Conservation (phyloP, 2,797 vertebrate species). For the Rhinoraja longicauda region DNA sequence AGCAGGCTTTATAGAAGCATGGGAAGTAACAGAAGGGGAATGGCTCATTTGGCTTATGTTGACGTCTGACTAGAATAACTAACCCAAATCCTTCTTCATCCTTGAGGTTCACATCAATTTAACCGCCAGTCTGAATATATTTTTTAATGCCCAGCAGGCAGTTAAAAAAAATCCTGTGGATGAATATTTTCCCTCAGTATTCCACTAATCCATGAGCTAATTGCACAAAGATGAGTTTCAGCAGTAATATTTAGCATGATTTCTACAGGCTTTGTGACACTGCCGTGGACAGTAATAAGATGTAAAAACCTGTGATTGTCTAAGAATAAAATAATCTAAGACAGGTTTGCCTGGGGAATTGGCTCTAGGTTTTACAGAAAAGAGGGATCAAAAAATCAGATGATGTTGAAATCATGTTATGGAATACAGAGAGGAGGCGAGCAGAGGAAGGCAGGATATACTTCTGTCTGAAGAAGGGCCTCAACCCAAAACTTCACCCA, state of each 20-base stretch:
- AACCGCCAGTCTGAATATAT: no score
- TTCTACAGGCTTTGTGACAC: neutral
- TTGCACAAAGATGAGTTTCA: neutral
- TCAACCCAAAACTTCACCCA: no score
- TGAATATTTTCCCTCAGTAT: no score
- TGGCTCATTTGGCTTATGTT: no score
- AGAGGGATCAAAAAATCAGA: neutral
- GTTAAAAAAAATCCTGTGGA: no score
- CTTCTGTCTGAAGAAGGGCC: no score
- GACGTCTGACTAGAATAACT: no score
- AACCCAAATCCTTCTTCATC: no score
- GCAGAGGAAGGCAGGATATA: neutral
- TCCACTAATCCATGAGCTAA: neutral
- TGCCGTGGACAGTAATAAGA: neutral
- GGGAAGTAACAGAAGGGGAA: no score
- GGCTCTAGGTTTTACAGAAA: neutral
- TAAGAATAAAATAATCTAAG: neutral
- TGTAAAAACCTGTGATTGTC: neutral
- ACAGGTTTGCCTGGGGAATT: neutral
- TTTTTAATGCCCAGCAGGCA: no score
- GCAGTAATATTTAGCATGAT: neutral
- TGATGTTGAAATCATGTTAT: neutral
- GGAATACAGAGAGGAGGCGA: neutral
- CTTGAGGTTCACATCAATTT: no score
- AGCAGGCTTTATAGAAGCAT: no score